phyloP scores from a whole-genome alignment of 2,113 vertebrate species.

The Corythornis cristatus region DNA sequence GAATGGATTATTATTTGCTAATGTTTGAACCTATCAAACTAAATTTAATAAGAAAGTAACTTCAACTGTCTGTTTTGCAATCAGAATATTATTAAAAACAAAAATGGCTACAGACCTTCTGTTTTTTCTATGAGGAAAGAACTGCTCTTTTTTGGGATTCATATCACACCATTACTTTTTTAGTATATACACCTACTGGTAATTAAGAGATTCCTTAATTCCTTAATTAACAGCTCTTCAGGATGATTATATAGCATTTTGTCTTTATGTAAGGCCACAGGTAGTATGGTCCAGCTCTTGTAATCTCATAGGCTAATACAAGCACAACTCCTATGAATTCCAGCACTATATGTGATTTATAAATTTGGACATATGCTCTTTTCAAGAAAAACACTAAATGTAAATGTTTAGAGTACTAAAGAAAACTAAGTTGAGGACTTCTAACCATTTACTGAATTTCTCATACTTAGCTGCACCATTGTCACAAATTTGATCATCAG shows the following conservation, averaged over 20 bases:
- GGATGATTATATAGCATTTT: not conserved
- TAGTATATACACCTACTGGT: not conserved
- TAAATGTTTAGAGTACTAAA: not conserved
- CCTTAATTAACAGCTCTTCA: not conserved
- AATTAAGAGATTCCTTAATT: not conserved
- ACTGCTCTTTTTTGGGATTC: not conserved
- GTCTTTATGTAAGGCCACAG: not conserved
- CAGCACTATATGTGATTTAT: not conserved
- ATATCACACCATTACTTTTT: not conserved
- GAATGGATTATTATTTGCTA: conserved; percentile 22
- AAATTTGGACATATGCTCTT: not conserved
- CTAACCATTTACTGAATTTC: not conserved
- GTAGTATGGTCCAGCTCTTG: not conserved
- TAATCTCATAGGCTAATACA: not conserved
- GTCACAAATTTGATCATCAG: not conserved
- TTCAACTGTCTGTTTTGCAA: not conserved
- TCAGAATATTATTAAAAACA: not conserved
- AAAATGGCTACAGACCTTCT: not conserved
- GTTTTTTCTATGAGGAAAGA: not conserved
- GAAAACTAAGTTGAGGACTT: not conserved
- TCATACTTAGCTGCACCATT: not conserved
- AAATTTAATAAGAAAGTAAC: not conserved
- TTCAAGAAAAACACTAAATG: not conserved
- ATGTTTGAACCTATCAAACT: not conserved
- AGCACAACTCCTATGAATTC: not conserved